These are phyloP conservation scores for Cylloceria caligata DNA, from an alignment of 2,888 invertebrate genomes.

Conservation along the genomic window DNA sequence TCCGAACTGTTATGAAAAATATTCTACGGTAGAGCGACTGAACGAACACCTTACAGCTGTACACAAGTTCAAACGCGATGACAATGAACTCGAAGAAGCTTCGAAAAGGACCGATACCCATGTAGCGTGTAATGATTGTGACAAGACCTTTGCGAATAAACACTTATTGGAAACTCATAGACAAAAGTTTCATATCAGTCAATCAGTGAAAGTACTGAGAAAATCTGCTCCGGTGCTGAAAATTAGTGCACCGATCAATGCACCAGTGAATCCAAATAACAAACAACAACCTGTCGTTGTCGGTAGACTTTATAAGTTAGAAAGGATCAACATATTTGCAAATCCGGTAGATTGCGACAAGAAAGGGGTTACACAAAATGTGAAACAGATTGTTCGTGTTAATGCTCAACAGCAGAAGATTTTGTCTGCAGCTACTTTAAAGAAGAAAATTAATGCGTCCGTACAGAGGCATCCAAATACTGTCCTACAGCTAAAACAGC, in stretches of 20 bases:
- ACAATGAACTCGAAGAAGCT: neutral
- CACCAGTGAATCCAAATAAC: neutral
- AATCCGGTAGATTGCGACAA: neutral
- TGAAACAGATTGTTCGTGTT: no score
- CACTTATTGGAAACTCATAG: neutral
- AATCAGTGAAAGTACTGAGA: neutral
- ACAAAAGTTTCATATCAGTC: neutral
- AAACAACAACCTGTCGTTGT: neutral
- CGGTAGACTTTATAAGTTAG: neutral
- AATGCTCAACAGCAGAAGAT: neutral
- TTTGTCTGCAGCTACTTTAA: neutral
- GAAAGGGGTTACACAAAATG: neutral
- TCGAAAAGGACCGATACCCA: neutral
- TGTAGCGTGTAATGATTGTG: constrained; percentile 50
- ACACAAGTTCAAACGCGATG: neutral
- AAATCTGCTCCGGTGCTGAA: neutral
- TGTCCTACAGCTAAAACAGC: neutral
- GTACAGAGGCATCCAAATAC: no score
- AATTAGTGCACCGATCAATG: neutral
- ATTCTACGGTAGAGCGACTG: neutral
- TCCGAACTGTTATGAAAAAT: constrained; percentile 23
- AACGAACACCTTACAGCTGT: neutral
- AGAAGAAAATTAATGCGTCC: no score
- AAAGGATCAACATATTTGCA: neutral
- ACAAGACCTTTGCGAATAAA: constrained; percentile 23